Base-by-base conservation (phyloP, 2,113 vertebrate genomes). In the Psophia crepitans region DNA sequence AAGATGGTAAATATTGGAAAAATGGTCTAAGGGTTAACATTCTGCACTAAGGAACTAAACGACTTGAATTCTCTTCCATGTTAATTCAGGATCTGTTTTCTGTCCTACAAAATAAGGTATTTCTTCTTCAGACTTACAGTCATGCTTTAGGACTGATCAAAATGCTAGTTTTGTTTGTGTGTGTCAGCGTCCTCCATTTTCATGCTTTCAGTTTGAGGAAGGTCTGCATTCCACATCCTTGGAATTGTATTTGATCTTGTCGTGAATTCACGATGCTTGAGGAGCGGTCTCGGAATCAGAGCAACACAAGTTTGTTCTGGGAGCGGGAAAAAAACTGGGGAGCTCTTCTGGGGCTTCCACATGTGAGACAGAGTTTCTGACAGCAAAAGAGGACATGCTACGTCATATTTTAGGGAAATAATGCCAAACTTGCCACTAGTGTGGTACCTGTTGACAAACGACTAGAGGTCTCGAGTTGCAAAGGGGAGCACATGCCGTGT, bases 1-100 rank as follows among this genome's bases (percentile, higher is more conserved):
- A 43, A 98, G 98, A 98, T 99, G 98, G 99, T 99, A 98, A 97
- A 96, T 98, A 88, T 27, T 41, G 48, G 24, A 43, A 73, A 84
- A 84, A 51, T 39, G 5, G 12, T 18, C 76, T 85, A 26, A 35
- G 32, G 22, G 18, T 68, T 84, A 41, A 44, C 61, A 41, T 33
- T 63, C 6, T 58, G 30, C 19, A 17, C 18, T 49, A 18, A 71
- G 41, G 87, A 70, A 8, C 27, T 35, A 19, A 84, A 56, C 1
- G 0, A 26, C 10, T 79, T 69, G 13, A 74, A 20, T 41, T 63
- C 6, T 60, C 12, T 68, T 66, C 41, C 37, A 3, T 11, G 2
- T 82, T 70, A 48, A 49, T 83, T 71, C 53, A 82, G 57, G 30
- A 39, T 73, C 85, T 11, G 3, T 81, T 79, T 89, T 76, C 58